Conservation (phyloP, 2,113 vertebrate species). For the Varanus salvator region DNA sequence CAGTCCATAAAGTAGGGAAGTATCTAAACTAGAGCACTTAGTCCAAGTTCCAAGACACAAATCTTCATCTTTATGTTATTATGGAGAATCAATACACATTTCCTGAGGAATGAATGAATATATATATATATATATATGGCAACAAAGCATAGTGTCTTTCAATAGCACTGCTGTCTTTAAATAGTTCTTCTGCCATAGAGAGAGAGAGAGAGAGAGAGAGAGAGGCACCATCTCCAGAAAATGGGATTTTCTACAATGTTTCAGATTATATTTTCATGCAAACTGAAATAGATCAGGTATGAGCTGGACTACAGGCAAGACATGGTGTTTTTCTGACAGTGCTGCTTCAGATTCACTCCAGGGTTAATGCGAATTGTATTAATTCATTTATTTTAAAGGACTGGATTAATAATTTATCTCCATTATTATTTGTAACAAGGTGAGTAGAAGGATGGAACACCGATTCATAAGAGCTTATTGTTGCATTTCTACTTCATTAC, state of each 20-base stretch:
- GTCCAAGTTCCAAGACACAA: conserved; percentile 51
- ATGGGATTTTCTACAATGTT: neutral
- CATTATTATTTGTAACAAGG: neutral
- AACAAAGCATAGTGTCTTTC: neutral
- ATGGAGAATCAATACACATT: conserved; percentile 57
- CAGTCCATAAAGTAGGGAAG: conserved; percentile 32
- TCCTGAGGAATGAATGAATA: neutral
- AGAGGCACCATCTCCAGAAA: neutral
- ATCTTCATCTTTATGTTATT: conserved; percentile 51
- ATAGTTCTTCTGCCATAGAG: neutral
- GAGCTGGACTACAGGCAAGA: neutral
- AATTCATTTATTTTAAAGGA: neutral
- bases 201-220: too few relatives aligned
- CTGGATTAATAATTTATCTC: neutral
- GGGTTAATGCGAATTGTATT: neutral
- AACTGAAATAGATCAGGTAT: neutral
- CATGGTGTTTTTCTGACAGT: neutral
- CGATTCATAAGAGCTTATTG: neutral
- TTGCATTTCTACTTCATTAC: neutral
- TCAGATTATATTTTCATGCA: neutral
- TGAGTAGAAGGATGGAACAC: neutral
- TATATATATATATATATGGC: neutral
- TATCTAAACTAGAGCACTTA: conserved; percentile 55
- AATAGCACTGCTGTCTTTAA: neutral
- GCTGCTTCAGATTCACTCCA: neutral